Evolutionary conservation across 1,140 invertebrate species (phyloP).

Genomic region (Halictus rubicundus): DNA sequence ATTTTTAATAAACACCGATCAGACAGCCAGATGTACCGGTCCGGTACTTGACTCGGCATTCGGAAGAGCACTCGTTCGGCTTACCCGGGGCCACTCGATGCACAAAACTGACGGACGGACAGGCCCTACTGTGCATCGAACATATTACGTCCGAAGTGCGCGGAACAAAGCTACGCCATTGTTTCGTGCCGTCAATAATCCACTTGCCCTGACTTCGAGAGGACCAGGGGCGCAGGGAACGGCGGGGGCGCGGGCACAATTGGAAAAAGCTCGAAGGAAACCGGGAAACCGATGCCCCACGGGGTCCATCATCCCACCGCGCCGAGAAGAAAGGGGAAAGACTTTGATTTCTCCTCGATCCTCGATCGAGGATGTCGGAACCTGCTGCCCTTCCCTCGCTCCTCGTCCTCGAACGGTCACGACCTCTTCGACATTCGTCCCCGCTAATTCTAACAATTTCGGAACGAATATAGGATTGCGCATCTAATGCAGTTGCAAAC

Average conservation of each 20-base stretch:
- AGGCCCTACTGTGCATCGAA: constrained; percentile 70
- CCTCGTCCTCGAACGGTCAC: too few relatives aligned
- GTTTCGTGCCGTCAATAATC: constrained; percentile 79
- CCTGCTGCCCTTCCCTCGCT: background rate
- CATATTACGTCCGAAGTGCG: constrained; percentile 72
- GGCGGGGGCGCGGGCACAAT: constrained; percentile 62
- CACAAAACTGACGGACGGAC: constrained; percentile 76
- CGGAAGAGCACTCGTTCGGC: constrained; percentile 69
- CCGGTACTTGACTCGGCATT: constrained; percentile 73
- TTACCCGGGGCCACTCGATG: constrained; percentile 71
- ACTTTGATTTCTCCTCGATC: constrained; percentile 30
- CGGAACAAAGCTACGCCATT: constrained; percentile 76
- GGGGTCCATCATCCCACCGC: constrained; percentile 33
- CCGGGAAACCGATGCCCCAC: constrained; percentile 58
- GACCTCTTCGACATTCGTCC: background rate
- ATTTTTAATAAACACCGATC: constrained; percentile 80
- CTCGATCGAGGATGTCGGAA: background rate
- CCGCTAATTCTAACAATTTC: too few relatives aligned
- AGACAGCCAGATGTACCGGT: constrained; percentile 76
- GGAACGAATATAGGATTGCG: too few relatives aligned
- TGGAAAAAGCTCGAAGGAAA: constrained; percentile 66
- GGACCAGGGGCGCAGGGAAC: constrained; percentile 56
- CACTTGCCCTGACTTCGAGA: constrained; percentile 76
- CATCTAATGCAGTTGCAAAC: too few relatives aligned
- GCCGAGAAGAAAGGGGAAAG: constrained; percentile 40